Conservation (phyloP, 2,888 invertebrate genomes). For the Aphidoletes aphidimyza region DNA sequence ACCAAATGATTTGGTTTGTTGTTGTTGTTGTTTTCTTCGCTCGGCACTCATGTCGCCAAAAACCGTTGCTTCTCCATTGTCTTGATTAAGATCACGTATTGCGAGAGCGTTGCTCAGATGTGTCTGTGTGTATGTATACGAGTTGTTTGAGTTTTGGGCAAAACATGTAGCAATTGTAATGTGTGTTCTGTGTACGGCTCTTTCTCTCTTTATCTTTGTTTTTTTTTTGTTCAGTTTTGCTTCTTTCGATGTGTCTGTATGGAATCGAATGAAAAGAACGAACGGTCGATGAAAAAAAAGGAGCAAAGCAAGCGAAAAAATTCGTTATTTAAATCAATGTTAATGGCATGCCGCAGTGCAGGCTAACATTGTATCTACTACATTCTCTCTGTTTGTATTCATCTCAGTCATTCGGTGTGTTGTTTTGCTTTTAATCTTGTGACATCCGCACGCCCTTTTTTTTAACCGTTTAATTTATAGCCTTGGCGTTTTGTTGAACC, state of each 20-base stretch:
- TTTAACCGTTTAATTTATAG: conserved; percentile 48
- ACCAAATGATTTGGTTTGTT: not conserved
- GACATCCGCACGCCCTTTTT: conserved; percentile 43
- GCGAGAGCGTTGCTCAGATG: too few species aligned
- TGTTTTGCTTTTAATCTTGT: conserved; percentile 47
- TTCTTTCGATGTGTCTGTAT: not conserved
- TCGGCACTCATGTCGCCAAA: conserved; percentile 14
- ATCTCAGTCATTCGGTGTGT: not conserved
- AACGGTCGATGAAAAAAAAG: conserved; percentile 26
- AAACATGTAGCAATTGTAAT: not conserved
- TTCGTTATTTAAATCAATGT: conserved; percentile 53
- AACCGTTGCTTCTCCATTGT: conserved; percentile 48
- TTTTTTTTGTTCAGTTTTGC: too few species aligned
- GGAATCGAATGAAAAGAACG: conserved; percentile 45
- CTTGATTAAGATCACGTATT: conserved; percentile 43
- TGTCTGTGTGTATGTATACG: not conserved
- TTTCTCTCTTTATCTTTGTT: too few species aligned
- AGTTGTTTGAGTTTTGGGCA: conserved; percentile 41
- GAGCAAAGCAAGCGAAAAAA: conserved; percentile 29
- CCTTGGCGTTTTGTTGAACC: conserved; percentile 26
- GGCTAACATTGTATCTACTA: conserved; percentile 29
- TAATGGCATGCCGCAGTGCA: conserved; percentile 54
- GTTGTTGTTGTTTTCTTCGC: not conserved
- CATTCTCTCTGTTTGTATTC: conserved; percentile 11
- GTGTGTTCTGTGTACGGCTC: not conserved